Conservation (phyloP, 2,888 invertebrate species). For the Drosophila colorata region DNA sequence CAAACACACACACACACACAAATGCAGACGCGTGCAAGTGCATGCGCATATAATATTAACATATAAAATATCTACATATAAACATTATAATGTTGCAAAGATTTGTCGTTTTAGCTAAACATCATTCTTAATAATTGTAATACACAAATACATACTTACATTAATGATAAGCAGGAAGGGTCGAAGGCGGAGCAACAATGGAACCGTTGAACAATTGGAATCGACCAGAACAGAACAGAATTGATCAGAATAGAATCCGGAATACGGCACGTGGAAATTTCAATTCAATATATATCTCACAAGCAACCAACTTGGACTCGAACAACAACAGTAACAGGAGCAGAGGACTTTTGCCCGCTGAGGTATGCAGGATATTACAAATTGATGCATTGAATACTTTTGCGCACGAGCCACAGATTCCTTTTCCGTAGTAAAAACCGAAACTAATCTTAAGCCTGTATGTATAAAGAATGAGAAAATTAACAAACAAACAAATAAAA, state of each 20-base stretch:
- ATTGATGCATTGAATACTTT: conserved; percentile 35
- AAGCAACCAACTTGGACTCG: neutral
- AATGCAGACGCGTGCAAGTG: conserved; percentile 23
- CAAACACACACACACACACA: conserved; percentile 11
- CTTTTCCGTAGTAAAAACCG: conserved; percentile 48
- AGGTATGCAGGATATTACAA: conserved; percentile 46
- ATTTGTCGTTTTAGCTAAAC: conserved; percentile 58
- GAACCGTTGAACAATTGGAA: conserved; percentile 13
- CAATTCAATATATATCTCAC: conserved; percentile 9
- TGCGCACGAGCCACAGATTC: conserved; percentile 39
- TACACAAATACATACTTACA: conserved; percentile 42
- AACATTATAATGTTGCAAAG: conserved; percentile 55
- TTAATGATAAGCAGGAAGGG: conserved; percentile 43
- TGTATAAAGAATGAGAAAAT: conserved; percentile 47
- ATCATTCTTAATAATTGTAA: conserved; percentile 55
- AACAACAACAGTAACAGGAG: conserved; percentile 5
- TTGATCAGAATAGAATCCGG: neutral
- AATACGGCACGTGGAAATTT: conserved; percentile 11
- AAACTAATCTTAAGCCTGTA: conserved; percentile 50
- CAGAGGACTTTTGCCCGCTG: conserved; percentile 3
- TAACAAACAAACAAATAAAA: conserved; percentile 11
- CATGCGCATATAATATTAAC: conserved; percentile 36
- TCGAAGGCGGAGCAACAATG: conserved; percentile 27
- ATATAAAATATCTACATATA: conserved; percentile 37
- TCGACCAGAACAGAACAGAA: conserved; percentile 1